Conservation (phyloP, 2,888 invertebrate species). For the Brachypterus glaber region DNA sequence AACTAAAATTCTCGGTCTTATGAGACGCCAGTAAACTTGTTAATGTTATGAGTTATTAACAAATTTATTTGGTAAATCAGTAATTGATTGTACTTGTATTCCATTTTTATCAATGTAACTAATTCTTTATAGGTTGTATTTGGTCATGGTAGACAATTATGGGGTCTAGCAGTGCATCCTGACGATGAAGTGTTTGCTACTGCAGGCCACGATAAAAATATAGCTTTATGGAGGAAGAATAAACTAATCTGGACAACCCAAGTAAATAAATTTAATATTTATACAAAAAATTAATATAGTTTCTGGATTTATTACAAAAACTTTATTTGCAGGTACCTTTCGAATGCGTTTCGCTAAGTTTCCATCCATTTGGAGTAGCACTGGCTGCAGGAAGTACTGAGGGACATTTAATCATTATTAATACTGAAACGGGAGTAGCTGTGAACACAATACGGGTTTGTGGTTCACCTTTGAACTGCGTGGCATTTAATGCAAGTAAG, state of each 20-base stretch:
- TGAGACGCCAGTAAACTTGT: no score
- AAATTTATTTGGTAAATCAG: no score
- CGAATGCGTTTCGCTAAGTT: constrained; percentile 79
- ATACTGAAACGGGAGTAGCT: constrained; percentile 77
- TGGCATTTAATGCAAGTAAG: constrained; percentile 80
- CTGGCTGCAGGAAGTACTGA: constrained; percentile 83
- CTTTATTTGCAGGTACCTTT: constrained; percentile 60
- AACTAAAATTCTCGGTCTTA: no score
- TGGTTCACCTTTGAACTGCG: constrained; percentile 76
- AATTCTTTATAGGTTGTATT: constrained; percentile 77
- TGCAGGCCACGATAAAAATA: constrained; percentile 83
- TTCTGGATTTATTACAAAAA: no score
- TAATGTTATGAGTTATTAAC: no score
- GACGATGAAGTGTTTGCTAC: constrained; percentile 87
- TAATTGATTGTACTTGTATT: no score
- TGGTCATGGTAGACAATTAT: constrained; percentile 79
- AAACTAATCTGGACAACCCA: constrained; percentile 80
- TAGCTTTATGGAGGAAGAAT: constrained; percentile 84
- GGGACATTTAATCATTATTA: constrained; percentile 77
- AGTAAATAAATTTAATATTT: constrained; percentile 40
- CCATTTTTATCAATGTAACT: no score
- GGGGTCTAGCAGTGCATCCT: constrained; percentile 83
- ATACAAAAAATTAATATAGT: not conserved
- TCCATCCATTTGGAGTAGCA: constrained; percentile 81
- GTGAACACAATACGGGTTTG: constrained; percentile 79